Evolutionary conservation across 2,797 vertebrate species (phyloP).

Genomic region (Avahi laniger): DNA sequence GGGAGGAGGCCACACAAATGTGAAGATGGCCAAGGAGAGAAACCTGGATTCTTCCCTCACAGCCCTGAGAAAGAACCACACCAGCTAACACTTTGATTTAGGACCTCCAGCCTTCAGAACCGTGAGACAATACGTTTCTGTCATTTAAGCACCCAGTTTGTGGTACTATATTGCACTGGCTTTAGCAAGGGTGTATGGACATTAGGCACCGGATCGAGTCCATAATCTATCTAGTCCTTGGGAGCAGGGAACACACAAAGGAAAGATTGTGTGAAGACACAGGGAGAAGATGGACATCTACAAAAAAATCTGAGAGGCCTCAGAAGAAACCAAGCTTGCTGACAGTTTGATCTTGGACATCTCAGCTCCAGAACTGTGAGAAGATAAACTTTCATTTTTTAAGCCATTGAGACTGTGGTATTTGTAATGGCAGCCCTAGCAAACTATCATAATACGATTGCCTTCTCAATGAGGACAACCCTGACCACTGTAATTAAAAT

Average conservation of each 20-base stretch:
- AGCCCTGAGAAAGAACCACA: not conserved
- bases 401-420: not conserved
- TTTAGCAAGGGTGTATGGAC: not conserved
- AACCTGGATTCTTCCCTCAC: not conserved
- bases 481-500: not conserved
- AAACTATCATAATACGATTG: not conserved
- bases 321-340: not conserved
- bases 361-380: not conserved
- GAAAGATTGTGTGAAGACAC: not conserved
- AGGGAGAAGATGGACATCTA: not conserved
- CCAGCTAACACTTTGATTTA: not conserved
- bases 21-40: not conserved
- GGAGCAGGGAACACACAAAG: not conserved
- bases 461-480: not conserved
- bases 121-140: not conserved
- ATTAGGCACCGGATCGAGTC: not conserved
- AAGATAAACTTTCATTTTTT: not conserved
- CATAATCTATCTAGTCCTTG: too few relatives aligned
- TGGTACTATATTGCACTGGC: not conserved
- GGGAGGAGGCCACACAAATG: not conserved
- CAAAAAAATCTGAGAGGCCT: not conserved
- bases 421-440: not conserved
- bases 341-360: not conserved
- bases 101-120: not conserved
- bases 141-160: not conserved